These are phyloP conservation scores for Charanyca ferruginea DNA, from an alignment of 2,888 invertebrate species.

Conservation along the genomic window DNA sequence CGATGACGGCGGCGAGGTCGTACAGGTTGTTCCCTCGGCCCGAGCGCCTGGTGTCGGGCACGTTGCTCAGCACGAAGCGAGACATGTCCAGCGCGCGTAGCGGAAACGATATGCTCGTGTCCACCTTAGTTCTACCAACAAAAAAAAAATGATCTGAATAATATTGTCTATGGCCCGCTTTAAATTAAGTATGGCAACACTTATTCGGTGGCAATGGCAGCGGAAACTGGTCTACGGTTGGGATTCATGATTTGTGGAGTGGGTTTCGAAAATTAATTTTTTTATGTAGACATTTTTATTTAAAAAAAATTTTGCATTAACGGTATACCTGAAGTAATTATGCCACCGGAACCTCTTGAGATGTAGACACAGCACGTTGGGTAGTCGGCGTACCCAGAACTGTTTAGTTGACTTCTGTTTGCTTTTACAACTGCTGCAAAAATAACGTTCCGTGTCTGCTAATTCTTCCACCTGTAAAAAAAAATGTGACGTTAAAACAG, in stretches of 20 bases:
- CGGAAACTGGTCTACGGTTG: background rate
- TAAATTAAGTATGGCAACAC: background rate
- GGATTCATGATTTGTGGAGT: background rate
- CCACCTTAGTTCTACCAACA: slow-evolving; percentile 93
- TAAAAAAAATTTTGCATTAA: too few relatives aligned
- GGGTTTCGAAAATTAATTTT: background rate
- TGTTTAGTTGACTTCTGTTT: slow-evolving; percentile 96
- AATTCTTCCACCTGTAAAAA: slow-evolving; percentile 93
- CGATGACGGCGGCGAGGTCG: slow-evolving; percentile 95
- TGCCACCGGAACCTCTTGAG: slow-evolving; percentile 96
- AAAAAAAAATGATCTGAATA: too few relatives aligned
- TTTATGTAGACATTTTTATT: too few relatives aligned
- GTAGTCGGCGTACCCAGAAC: slow-evolving; percentile 95
- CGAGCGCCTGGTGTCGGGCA: slow-evolving; percentile 92
- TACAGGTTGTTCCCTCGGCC: slow-evolving; percentile 93
- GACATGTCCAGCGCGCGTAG: slow-evolving; percentile 95
- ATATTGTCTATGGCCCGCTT: background rate
- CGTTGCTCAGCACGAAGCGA: slow-evolving; percentile 93
- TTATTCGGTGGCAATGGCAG: background rate
- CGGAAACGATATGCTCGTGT: slow-evolving; percentile 95
- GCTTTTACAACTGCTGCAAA: slow-evolving; percentile 95
- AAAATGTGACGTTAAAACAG: background rate
- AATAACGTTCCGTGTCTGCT: slow-evolving; percentile 95
- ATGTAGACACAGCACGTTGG: slow-evolving; percentile 96
- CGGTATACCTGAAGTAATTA: slow-evolving; percentile 92